Evolutionary conservation across 1,140 invertebrate genomes (phyloP).

Genomic region (Musca vetustissima): DNA sequence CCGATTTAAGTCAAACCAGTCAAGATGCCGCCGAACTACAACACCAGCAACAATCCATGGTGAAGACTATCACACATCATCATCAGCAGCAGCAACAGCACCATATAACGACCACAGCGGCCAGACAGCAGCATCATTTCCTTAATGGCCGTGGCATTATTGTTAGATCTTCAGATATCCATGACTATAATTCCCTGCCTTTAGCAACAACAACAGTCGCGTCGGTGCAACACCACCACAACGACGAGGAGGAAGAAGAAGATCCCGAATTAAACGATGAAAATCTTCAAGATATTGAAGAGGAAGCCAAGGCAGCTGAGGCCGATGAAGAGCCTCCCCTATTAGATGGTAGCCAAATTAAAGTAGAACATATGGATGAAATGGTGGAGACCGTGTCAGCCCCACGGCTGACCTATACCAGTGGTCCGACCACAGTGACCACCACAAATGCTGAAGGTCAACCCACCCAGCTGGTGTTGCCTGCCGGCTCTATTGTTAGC

Average conservation of each 20-base stretch:
- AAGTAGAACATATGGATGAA: constrained; percentile 42
- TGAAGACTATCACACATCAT: constrained; percentile 25
- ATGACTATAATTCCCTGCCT: background rate
- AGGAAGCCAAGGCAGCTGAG: constrained; percentile 51
- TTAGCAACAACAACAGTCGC: background rate
- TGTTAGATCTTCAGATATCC: constrained; percentile 40
- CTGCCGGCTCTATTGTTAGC: constrained; percentile 49
- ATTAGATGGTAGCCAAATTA: constrained; percentile 35
- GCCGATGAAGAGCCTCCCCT: constrained; percentile 43
- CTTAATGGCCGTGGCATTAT: constrained; percentile 50
- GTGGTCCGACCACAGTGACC: constrained; percentile 25
- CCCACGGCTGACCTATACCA: constrained; percentile 37
- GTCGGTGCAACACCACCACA: too few relatives aligned
- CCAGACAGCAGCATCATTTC: constrained; percentile 32
- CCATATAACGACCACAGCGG: background rate
- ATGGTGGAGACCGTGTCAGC: constrained; percentile 31
- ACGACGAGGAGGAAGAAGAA: constrained; percentile 39
- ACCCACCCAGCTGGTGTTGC: constrained; percentile 34
- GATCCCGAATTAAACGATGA: constrained; percentile 52
- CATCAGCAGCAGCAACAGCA: constrained; percentile 35
- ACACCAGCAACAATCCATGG: too few relatives aligned
- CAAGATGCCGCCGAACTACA: constrained; percentile 6
- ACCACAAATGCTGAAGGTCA: constrained; percentile 18
- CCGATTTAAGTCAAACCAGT: constrained; percentile 27
- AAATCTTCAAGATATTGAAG: constrained; percentile 51